Conservation (phyloP, 2,113 vertebrate genomes). For the Eublepharis macularius region DNA sequence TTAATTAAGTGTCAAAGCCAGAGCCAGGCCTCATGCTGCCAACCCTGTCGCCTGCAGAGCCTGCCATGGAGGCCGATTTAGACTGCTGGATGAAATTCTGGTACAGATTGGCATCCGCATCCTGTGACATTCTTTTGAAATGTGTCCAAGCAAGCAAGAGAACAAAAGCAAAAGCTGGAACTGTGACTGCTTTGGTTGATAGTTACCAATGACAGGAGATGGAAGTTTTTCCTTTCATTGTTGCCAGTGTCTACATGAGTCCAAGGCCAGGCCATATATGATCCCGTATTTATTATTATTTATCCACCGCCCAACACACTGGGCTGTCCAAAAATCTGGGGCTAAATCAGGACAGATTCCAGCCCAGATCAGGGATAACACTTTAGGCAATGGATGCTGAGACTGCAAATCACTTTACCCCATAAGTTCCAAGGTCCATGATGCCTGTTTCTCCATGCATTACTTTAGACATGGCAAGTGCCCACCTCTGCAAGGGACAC, state of each 20-base stretch:
- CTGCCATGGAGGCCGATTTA: slow-evolving; percentile 37
- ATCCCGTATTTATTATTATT: background rate
- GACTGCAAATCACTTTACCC: background rate
- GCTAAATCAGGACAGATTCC: background rate
- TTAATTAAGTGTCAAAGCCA: slow-evolving; percentile 63
- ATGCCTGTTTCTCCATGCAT: background rate
- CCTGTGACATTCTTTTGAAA: slow-evolving; percentile 44
- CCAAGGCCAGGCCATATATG: background rate
- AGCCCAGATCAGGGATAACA: background rate
- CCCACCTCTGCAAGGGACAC: background rate
- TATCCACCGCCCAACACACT: background rate
- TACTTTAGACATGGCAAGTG: background rate
- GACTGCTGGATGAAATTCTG: slow-evolving; percentile 40
- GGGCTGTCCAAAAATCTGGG: background rate
- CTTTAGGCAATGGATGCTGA: background rate
- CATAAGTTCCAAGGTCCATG: background rate
- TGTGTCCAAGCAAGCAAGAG: slow-evolving; percentile 31
- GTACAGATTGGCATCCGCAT: slow-evolving; percentile 26
- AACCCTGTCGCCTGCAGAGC: slow-evolving; percentile 44
- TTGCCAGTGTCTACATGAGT: background rate
- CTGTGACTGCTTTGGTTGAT: background rate
- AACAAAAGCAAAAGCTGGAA: slow-evolving; percentile 39
- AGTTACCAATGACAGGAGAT: slow-evolving; percentile 17
- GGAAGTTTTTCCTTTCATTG: background rate
- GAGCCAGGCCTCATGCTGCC: slow-evolving; percentile 32